These are phyloP conservation scores for Nannoperca australis DNA, from an alignment of 2,797 vertebrate genomes.

Conservation along the genomic window DNA sequence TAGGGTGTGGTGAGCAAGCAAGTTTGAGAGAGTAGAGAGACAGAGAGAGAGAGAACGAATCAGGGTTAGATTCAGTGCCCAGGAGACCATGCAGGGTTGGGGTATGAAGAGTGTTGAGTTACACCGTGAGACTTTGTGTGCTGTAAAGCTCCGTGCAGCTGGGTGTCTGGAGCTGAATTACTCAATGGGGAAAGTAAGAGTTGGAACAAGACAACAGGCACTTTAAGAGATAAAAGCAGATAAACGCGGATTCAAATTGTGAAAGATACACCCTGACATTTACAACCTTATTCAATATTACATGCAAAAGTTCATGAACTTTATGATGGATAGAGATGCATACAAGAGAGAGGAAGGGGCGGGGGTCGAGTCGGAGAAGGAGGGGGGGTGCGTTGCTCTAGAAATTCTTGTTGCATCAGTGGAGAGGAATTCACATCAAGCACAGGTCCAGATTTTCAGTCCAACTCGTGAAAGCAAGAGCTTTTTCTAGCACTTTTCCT, in stretches of 20 bases:
- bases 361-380: constrained; percentile 8
- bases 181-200: constrained; percentile 40
- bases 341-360: constrained; percentile 39
- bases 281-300: constrained; percentile 17
- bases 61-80: constrained; percentile 64
- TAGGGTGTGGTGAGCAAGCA: constrained; percentile 75
- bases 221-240: constrained; percentile 32
- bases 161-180: constrained; percentile 49
- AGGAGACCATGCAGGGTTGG: constrained; percentile 64
- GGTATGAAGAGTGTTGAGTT: constrained; percentile 76
- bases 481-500: constrained; percentile 59
- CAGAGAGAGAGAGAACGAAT: constrained; percentile 31
- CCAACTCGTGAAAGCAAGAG: constrained; percentile 55
- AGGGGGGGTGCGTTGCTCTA: constrained; percentile 41
- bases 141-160: constrained; percentile 53
- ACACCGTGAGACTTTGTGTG: constrained; percentile 63
- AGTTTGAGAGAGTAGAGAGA: constrained; percentile 31
- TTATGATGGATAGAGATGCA: constrained; percentile 37
- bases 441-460: constrained; percentile 67
- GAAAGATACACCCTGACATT: constrained; percentile 31
- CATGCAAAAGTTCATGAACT: constrained; percentile 57
- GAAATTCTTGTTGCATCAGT: constrained; percentile 79
- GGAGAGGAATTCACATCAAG: constrained; percentile 77
- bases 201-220: constrained; percentile 25
- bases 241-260: constrained; percentile 25